Evolutionary conservation across 1,140 invertebrate genomes (phyloP).

Genomic region (Drosophila nasuta): DNA sequence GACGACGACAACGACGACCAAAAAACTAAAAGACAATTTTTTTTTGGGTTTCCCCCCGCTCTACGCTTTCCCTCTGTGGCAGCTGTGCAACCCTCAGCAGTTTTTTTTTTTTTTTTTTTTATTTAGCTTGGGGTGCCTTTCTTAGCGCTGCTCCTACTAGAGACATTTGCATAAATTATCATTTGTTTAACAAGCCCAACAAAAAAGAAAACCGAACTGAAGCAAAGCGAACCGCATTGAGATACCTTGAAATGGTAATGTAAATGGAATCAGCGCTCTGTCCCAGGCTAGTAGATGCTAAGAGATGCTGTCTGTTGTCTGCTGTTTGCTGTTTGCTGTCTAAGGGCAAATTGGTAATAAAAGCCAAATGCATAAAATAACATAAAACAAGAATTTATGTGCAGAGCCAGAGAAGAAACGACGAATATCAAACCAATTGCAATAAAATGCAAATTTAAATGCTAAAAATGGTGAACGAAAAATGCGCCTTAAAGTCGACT

Average conservation of each 20-base stretch:
- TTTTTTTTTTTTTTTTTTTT: conserved; percentile 40
- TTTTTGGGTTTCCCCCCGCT: conserved; percentile 37
- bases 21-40: conserved; percentile 66
- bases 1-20: no score
- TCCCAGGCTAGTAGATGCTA: background rate
- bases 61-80: background rate
- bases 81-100: conserved; percentile 72
- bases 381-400: conserved; percentile 80
- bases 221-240: conserved; percentile 19
- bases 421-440: conserved; percentile 78
- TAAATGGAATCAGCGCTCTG: conserved; percentile 40
- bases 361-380: conserved; percentile 81
- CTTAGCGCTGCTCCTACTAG: conserved; percentile 53
- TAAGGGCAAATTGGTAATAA: conserved; percentile 70
- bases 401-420: conserved; percentile 27
- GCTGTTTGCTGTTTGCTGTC: background rate
- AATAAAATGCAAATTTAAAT: conserved; percentile 81
- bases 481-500: conserved; percentile 66
- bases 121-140: background rate
- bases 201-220: conserved; percentile 19
- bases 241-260: conserved; percentile 56
- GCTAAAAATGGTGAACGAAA: conserved; percentile 38
- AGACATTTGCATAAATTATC: conserved; percentile 83
- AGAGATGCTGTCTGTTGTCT: background rate
- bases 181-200: conserved; percentile 71